Base-by-base conservation (phyloP, 2,113 vertebrate genomes). In the Vidua chalybeata region DNA sequence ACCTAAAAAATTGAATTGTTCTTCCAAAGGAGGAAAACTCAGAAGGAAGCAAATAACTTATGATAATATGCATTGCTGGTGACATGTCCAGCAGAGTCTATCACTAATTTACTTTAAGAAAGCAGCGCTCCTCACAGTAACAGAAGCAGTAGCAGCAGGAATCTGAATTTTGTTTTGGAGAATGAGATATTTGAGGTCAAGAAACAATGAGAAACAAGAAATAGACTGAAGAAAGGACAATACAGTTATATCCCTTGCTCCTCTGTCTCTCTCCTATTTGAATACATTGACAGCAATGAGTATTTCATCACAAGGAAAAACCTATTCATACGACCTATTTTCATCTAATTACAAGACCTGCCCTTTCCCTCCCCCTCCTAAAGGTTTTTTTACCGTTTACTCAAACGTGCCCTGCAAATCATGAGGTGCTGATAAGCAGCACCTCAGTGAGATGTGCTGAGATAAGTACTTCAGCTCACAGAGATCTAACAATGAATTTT, bases 151-250 rank as follows among this genome's bases (percentile, higher is more conserved):
- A 64, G 45, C 46, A 73, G 61, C 11, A 85, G 81, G 56, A 91
- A 10, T 37, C 45, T 46, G 55, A 54, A 8, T 81, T 61, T 64
- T 79, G 62, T 77, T 63, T 72, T 63, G 2, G 37, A 72, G 52
- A 69, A 81, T 35, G 58, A 84, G 77, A 3, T 84, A 79, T 85
- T 76, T 79, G 74, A 79, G 81, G 74, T 79, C 37, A 68, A 82
- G 48, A 94, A 33, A 85, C 75, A 90, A 74, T 27, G 43, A 92
- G 84, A 81, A 94, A 89, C 28, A 78, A 82, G 39, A 80, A 93
- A 80, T 8, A 84, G 75, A 79, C 51, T 33, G 67, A 77, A 95
- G 78, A 87, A 93, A 74, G 67, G 67, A 86, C 51, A 51, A 64
- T 52, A 72, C 21, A 49, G 67, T 73, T 69, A 56, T 13, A 80